phyloP scores from a whole-genome alignment of 2,888 invertebrate genomes.

The Idaea biselata region DNA sequence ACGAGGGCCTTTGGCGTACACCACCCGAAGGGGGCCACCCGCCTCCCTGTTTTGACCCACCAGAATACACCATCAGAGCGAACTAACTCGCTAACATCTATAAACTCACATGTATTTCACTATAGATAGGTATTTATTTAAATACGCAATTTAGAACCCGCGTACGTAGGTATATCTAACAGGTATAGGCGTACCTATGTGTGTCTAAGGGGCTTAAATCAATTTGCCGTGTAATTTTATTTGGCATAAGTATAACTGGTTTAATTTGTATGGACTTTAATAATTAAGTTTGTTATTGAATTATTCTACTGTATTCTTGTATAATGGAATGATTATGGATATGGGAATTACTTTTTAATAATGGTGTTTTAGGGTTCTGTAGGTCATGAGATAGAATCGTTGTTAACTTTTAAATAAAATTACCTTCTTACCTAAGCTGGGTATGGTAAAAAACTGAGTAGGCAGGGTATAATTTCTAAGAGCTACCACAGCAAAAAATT shows the following conservation, averaged over 20 bases:
- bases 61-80: slow-evolving; percentile 74
- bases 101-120: slow-evolving; percentile 68
- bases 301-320: neutral
- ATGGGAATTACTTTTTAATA: neutral
- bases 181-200: slow-evolving; percentile 25
- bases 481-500: too few species aligned
- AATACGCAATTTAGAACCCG: slow-evolving; percentile 70
- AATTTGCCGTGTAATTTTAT: slow-evolving; percentile 63
- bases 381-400: too few species aligned
- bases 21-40: slow-evolving; percentile 46
- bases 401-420: too few species aligned
- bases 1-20: slow-evolving; percentile 70
- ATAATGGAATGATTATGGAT: neutral
- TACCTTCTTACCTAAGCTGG: too few species aligned
- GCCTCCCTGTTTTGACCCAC: slow-evolving; percentile 53
- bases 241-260: slow-evolving; percentile 48
- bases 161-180: neutral
- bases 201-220: slow-evolving; percentile 55
- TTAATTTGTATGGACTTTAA: slow-evolving; percentile 46
- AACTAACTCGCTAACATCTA: slow-evolving; percentile 77
- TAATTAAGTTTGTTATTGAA: slow-evolving; percentile 24
- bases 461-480: too few species aligned
- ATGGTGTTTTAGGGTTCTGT: neutral
- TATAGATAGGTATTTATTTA: slow-evolving; percentile 70
- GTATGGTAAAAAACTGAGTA: too few species aligned